Percentiles rank a stretch among this genome's conserved stretches.
Evolutionary conservation across 1,140 invertebrate genomes (phyloP).

Genomic region (Oryctes rhinoceros): DNA sequence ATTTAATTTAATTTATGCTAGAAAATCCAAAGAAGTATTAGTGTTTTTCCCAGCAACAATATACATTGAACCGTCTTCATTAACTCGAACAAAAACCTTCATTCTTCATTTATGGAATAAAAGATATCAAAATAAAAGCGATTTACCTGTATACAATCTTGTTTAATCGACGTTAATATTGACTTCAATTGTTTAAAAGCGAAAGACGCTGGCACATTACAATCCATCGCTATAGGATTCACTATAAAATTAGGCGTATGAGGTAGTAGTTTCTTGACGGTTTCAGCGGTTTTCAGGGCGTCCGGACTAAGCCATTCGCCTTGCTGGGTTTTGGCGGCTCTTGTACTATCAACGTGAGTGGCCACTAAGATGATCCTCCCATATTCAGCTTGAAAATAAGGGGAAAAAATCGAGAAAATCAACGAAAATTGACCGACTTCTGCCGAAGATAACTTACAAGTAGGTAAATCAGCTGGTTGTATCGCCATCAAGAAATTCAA

Average conservation of each 20-base stretch:
- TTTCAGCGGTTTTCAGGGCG: conserved; percentile 66
- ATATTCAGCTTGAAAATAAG: conserved; percentile 62
- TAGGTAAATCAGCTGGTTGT: conserved; percentile 68
- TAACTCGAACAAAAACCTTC: too few species aligned
- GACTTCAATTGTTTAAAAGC: conserved; percentile 58
- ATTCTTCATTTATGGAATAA: too few species aligned
- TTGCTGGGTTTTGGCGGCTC: conserved; percentile 64
- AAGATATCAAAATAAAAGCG: too few species aligned
- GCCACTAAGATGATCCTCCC: conserved; percentile 73
- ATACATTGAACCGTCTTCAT: too few species aligned
- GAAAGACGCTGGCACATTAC: conserved; percentile 66
- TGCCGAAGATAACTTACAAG: conserved; percentile 64
- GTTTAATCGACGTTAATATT: conserved; percentile 53
- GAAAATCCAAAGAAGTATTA: too few species aligned
- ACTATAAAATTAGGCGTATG: conserved; percentile 56
- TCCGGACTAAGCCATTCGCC: conserved; percentile 70
- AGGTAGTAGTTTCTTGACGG: conserved; percentile 58
- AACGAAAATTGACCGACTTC: neutral
- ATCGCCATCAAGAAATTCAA: conserved; percentile 80
- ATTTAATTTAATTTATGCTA: too few species aligned
- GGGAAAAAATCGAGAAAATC: conserved; percentile 15
- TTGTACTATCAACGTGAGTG: conserved; percentile 71
- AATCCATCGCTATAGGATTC: conserved; percentile 69
- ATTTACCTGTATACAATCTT: conserved; percentile 55
- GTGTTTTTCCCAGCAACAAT: too few species aligned